Conservation (phyloP, 2,113 vertebrate genomes). For the Tachuris rubrigastra region DNA sequence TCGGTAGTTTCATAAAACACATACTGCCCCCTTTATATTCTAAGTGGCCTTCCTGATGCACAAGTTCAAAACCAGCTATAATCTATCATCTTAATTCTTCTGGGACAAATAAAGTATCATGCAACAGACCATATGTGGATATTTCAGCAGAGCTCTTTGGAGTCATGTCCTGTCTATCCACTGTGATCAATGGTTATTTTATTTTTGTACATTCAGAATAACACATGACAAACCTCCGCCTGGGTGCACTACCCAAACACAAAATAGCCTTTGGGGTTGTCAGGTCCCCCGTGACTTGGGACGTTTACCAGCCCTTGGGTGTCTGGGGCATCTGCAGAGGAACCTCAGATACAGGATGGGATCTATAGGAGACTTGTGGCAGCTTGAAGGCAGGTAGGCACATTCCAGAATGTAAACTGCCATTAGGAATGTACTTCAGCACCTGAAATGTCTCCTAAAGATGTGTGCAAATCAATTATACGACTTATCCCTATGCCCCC, state of each 20-base stretch:
- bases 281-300: not conserved
- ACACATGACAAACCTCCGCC: not conserved
- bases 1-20: not conserved
- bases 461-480: not conserved
- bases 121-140: slow-evolving; percentile 17
- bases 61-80: slow-evolving; percentile 49
- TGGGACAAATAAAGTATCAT: slow-evolving; percentile 37
- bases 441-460: not conserved
- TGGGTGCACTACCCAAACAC: not conserved
- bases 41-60: slow-evolving; percentile 37
- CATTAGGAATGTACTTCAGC: not conserved
- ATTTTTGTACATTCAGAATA: not conserved
- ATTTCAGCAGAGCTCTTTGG: slow-evolving; percentile 21
- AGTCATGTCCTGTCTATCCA: not conserved
- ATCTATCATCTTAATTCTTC: slow-evolving; percentile 33
- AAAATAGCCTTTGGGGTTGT: not conserved
- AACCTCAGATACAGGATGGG: not conserved
- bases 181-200: not conserved
- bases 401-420: accelerated
- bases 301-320: not conserved
- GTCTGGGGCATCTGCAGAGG: not conserved
- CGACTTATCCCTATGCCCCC: not conserved
- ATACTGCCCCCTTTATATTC: not conserved
- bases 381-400: not conserved
- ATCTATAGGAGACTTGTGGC: not conserved